Conservation (phyloP, 1,140 invertebrate genomes). For the Heliothis virescens region DNA sequence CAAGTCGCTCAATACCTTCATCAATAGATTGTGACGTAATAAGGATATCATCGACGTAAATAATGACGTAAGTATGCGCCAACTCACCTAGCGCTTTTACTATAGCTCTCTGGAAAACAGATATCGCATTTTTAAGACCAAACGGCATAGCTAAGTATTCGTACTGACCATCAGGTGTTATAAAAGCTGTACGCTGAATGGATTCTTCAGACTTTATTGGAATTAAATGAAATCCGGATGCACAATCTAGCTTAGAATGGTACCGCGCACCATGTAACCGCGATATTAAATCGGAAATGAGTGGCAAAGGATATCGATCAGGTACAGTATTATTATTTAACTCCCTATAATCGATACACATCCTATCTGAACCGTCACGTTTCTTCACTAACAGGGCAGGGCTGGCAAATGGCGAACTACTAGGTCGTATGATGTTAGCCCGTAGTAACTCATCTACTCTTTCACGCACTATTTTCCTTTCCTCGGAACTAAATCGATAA, state of each 20-base stretch:
- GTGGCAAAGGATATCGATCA: background rate
- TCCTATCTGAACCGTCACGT: background rate
- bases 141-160: slow-evolving; percentile 66
- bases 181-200: slow-evolving; percentile 80
- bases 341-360: background rate
- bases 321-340: background rate
- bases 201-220: slow-evolving; percentile 65
- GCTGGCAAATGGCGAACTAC: slow-evolving; percentile 63
- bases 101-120: slow-evolving; percentile 66
- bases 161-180: slow-evolving; percentile 73
- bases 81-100: slow-evolving; percentile 54
- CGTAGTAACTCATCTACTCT: slow-evolving; percentile 57
- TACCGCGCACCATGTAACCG: background rate
- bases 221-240: slow-evolving; percentile 83
- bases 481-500: slow-evolving; percentile 54
- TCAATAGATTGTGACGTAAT: slow-evolving; percentile 40
- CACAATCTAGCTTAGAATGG: slow-evolving; percentile 68
- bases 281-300: background rate
- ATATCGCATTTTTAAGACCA: slow-evolving; percentile 64
- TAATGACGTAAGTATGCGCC: slow-evolving; percentile 48
- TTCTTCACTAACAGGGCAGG: slow-evolving; percentile 64
- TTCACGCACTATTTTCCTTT: slow-evolving; percentile 54
- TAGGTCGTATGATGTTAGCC: slow-evolving; percentile 55
- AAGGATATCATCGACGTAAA: slow-evolving; percentile 58
- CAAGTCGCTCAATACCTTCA: background rate